phyloP scores from a whole-genome alignment of 2,888 invertebrate species.

The Melieria picta region DNA sequence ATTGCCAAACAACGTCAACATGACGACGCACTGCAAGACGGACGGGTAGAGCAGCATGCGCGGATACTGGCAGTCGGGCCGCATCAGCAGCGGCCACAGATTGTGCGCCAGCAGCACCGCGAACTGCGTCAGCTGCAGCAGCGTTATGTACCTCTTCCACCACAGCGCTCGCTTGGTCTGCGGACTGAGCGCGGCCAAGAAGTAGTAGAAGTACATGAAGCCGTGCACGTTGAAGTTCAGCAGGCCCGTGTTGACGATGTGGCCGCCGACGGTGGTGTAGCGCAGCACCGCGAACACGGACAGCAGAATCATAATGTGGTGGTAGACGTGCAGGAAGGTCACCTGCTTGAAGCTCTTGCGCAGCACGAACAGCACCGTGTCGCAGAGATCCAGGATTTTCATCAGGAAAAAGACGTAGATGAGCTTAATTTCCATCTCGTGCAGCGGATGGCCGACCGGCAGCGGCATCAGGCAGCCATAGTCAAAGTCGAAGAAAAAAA shows the following conservation, averaged over 20 bases:
- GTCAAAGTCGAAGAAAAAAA: background rate
- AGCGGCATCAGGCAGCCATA: constrained; percentile 13
- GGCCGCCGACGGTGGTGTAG: constrained; percentile 19
- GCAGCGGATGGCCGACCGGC: constrained; percentile 18
- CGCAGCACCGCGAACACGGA: background rate
- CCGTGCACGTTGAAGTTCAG: constrained; percentile 25
- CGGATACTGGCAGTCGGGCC: constrained; percentile 9
- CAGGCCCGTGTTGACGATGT: background rate
- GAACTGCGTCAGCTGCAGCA: constrained; percentile 28
- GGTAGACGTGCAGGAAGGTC: constrained; percentile 33
- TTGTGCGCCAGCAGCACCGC: constrained; percentile 23
- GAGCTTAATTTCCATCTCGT: constrained; percentile 1
- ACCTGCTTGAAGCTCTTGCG: constrained; percentile 33
- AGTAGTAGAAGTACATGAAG: constrained; percentile 32
- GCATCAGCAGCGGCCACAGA: constrained; percentile 10
- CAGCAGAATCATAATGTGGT: constrained; percentile 24
- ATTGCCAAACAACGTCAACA: constrained; percentile 25
- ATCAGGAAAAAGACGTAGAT: constrained; percentile 3
- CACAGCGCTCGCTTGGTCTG: constrained; percentile 10
- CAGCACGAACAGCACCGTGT: constrained; percentile 29
- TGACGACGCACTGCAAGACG: constrained; percentile 15
- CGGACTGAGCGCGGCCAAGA: constrained; percentile 22
- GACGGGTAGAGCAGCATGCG: background rate
- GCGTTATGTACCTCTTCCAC: constrained; percentile 28
- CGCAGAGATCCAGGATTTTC: constrained; percentile 25